Conservation (phyloP, 1,140 invertebrate species). For the Paraescarpia echinospica region DNA sequence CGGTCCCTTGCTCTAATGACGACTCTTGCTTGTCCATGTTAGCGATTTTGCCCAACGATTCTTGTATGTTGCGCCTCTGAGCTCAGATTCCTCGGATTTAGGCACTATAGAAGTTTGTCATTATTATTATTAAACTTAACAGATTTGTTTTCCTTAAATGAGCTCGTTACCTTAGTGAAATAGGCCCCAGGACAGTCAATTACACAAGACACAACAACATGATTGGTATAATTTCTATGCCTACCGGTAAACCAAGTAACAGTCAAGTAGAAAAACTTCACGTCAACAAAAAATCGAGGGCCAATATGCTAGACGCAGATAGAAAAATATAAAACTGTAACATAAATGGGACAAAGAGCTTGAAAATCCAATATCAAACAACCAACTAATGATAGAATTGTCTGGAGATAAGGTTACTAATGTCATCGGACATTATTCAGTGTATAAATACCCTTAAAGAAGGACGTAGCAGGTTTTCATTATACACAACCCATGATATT, state of each 20-base stretch:
- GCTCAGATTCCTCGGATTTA: too few relatives aligned
- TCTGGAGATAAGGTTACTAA: background rate
- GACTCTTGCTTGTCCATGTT: too few relatives aligned
- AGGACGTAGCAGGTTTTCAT: background rate
- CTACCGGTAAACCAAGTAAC: background rate
- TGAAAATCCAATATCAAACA: background rate
- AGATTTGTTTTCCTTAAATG: too few relatives aligned
- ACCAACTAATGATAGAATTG: background rate
- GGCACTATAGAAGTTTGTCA: too few relatives aligned
- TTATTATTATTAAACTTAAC: too few relatives aligned
- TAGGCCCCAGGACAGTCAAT: background rate
- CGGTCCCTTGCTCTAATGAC: too few relatives aligned
- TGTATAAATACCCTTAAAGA: background rate
- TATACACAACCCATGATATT: background rate
- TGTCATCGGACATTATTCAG: background rate
- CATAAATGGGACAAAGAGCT: background rate
- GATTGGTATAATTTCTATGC: background rate
- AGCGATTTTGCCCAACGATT: too few relatives aligned
- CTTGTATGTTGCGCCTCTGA: too few relatives aligned
- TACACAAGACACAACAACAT: background rate
- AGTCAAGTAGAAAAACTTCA: background rate
- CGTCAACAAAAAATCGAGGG: background rate
- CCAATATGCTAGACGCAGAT: background rate
- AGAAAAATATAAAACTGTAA: background rate
- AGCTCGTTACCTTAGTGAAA: too few relatives aligned